phyloP scores from a whole-genome alignment of 2,888 invertebrate species.

The Crematogaster levior region DNA sequence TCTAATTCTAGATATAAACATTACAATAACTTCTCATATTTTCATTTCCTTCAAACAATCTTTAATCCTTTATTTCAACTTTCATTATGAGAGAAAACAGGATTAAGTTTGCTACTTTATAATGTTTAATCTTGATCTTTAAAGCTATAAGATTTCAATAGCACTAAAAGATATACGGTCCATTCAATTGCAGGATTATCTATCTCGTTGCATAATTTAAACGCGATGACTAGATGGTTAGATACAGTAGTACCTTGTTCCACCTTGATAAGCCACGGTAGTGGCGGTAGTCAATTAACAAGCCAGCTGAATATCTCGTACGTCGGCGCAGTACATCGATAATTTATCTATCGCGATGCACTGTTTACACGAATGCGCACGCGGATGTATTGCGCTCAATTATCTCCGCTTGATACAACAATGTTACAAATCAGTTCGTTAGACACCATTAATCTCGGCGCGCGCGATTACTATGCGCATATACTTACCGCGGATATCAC shows the following conservation, averaged over 20 bases:
- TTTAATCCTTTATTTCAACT: neutral
- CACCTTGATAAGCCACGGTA: constrained; percentile 41
- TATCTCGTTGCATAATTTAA: constrained; percentile 36
- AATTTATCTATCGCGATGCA: constrained; percentile 49
- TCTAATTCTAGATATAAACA: neutral
- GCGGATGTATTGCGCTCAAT: constrained; percentile 45
- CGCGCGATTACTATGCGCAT: constrained; percentile 51
- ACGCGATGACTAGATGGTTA: constrained; percentile 44
- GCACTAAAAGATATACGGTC: neutral
- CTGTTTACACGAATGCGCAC: constrained; percentile 43
- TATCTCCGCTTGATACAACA: constrained; percentile 52
- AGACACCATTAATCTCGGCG: constrained; percentile 49
- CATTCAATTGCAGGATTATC: constrained; percentile 26
- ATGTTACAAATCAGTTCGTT: constrained; percentile 55
- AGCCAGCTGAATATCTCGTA: constrained; percentile 43
- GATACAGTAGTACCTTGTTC: constrained; percentile 41
- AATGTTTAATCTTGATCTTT: neutral
- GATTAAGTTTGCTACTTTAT: neutral
- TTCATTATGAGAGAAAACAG: neutral
- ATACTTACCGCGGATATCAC: constrained; percentile 45
- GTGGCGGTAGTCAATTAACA: constrained; percentile 46
- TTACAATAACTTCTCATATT: neutral
- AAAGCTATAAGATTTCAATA: neutral
- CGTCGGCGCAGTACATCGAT: constrained; percentile 27
- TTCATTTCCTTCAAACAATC: neutral